Evolutionary conservation across 1,140 invertebrate genomes (phyloP), one percentile per base, ranked within the genome.

Genomic region (Bombus haemorrhoidalis): DNA sequence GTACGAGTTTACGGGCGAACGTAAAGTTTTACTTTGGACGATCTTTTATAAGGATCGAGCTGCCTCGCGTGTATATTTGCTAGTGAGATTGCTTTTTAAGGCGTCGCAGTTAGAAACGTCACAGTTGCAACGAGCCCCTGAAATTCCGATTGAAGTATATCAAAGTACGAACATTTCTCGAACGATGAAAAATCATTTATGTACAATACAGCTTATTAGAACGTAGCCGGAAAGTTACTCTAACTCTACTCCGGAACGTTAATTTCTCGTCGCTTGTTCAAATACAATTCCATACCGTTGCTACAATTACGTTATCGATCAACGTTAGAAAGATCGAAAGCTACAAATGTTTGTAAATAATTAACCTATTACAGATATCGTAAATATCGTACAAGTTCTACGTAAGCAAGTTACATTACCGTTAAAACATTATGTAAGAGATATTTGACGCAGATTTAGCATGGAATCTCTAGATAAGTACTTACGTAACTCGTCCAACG

Each of bases 1-100:
- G 66, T 79, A 79, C 75, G 66, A 32, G 47, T 84, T 80, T 83
- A 68, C 75, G n/a, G 64, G 32, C 57, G 76, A 59, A 32, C 64
- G 47, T 79, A 68, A 76, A 76, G 41, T 37, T 79, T 84, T 80
- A 80, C 66, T 84, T 80, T 78, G 66, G 18, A 83, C 25, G 43
- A 41, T 83, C 39, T 83, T 83, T 76, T 76, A 76, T 68, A 47
- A 68, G 57, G 57, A 76, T 41, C 32, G 32, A 39, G 34, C 28
- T 41, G 39, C 34, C 28, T 28, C 77, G 9, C 64, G 1, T 47
- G 6, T 34, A 13, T n/a, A 62, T 62, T 73, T 34, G 69, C 62
- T 47, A 25, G 39, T 13, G 39, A 53, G 73, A 76, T 41, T 64
- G 39, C 76, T 72, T 59, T 78, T 80, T 71, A 84, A 69, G 76